Percentiles rank a stretch among this genome's conserved stretches.
phyloP scores from a whole-genome alignment of 1,140 invertebrate genomes.

The Leptinotarsa texana region DNA sequence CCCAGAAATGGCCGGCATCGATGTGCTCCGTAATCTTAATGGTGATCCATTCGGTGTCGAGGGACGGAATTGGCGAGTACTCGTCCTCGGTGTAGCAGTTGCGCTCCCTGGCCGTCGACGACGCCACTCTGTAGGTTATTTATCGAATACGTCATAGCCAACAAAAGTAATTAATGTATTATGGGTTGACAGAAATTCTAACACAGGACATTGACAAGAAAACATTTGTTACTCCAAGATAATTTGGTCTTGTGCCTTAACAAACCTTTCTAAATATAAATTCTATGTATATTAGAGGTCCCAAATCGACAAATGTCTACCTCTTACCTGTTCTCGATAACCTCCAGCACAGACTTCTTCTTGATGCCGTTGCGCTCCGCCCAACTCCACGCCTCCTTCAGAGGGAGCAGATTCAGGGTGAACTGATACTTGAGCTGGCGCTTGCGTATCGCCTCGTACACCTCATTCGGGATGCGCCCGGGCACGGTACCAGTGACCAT shows the following conservation, averaged over 20 bases:
- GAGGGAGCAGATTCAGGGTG: slow-evolving; percentile 59
- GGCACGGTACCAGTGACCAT: slow-evolving; percentile 56
- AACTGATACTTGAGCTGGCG: slow-evolving; percentile 61
- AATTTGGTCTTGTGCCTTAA: too few species aligned
- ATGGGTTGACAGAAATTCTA: too few species aligned
- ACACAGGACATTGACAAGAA: neutral
- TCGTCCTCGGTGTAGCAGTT: slow-evolving; percentile 38
- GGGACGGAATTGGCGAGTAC: slow-evolving; percentile 38
- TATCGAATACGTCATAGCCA: too few species aligned
- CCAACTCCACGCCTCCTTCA: slow-evolving; percentile 43
- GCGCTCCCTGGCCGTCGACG: neutral
- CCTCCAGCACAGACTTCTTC: slow-evolving; percentile 12
- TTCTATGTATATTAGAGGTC: too few species aligned
- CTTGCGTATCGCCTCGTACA: slow-evolving; percentile 81
- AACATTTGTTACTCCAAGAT: too few species aligned
- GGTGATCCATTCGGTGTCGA: slow-evolving; percentile 37
- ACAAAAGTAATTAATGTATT: too few species aligned
- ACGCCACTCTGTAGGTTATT: too few species aligned
- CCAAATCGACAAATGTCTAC: too few species aligned
- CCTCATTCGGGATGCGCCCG: slow-evolving; percentile 67
- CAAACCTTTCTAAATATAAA: too few species aligned
- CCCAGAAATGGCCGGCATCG: slow-evolving; percentile 67
- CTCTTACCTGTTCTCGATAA: neutral
- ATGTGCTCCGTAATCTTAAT: slow-evolving; percentile 51
- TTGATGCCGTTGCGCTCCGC: slow-evolving; percentile 41